Base-by-base conservation (phyloP, 2,888 invertebrate genomes). In the Orchesellides sinensis region DNA sequence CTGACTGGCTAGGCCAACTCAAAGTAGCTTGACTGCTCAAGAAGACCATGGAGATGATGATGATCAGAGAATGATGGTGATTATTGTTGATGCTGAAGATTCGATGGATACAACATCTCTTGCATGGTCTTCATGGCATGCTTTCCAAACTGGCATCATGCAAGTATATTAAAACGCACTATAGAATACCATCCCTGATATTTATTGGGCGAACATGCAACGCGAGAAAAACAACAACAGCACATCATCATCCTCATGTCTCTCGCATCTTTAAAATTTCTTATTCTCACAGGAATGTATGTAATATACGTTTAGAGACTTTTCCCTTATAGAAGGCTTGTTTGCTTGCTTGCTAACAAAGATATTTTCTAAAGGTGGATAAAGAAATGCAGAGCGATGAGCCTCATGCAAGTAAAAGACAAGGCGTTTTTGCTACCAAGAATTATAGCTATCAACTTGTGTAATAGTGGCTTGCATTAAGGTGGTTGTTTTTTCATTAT, bases 1-100 rank as follows among this genome's bases (percentile, higher is more conserved):
- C 32, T 70, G 45, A 40, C 69, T 69, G 79, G 79, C 79, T 79
- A 79, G 79, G 70, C 79, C 72, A 79, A 79, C 79, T 52, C 25
- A 35, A 63, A 79, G 52, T 79, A 79, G 79, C 79, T 79, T 79
- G 79, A 79, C 79, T 79, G 54, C 79, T 72, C 79, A 72, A 32
- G 19, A 49, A 59, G 63, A 49, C 68, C 79, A 63, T 52, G 68
- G 72, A 79, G 73, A 12, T 61, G 59, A 25, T 73, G 61, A 63
- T 79, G 59, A 27, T 61, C 61, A n/a, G 49, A 59, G 61, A 63
- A 35, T 70, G 56, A 56, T 45, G 45, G 10, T 40, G 40, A 2
- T 40, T 40, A 10, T 40, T 40, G 40, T 40, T 40, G 49, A 49
- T n/a, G 61, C 14, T 68, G 27, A 10, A 45, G 69, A 40, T 63